These are phyloP conservation scores for Gambusia affinis DNA, from an alignment of 2,113 vertebrate species.

Conservation along the genomic window DNA sequence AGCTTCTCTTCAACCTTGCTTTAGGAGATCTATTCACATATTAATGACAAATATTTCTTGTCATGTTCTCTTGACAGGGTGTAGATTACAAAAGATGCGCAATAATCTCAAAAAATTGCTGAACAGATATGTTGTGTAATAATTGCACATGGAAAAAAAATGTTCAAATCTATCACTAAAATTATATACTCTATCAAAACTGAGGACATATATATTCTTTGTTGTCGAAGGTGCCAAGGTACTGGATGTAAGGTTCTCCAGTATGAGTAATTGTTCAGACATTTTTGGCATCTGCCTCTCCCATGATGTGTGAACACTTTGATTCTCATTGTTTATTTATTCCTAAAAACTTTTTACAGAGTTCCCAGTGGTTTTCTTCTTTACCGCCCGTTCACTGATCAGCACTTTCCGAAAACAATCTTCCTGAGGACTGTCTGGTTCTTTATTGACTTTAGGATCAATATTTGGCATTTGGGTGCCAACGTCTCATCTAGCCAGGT, in stretches of 20 bases:
- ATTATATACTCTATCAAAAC: neutral
- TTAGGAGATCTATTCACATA: too few relatives aligned
- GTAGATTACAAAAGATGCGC: too few relatives aligned
- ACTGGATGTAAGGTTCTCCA: neutral
- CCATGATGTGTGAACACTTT: neutral
- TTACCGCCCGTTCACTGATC: constrained; percentile 14
- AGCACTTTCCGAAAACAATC: constrained; percentile 25
- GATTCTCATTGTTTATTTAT: constrained; percentile 12
- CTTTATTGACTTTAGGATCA: constrained; percentile 35
- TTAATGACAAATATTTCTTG: too few relatives aligned
- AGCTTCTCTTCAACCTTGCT: too few relatives aligned
- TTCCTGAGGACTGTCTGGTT: constrained; percentile 25
- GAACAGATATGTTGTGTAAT: too few relatives aligned
- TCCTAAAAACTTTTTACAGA: constrained; percentile 25
- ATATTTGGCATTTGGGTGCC: constrained; percentile 31
- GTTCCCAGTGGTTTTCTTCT: constrained; percentile 14
- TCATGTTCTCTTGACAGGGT: too few relatives aligned
- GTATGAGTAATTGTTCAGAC: neutral
- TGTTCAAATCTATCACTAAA: too few relatives aligned
- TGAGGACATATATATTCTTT: neutral
- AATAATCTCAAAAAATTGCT: too few relatives aligned
- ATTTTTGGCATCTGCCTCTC: constrained; percentile 8
- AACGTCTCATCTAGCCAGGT: constrained; percentile 60
- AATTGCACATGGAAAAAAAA: too few relatives aligned
- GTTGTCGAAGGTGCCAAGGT: neutral